Conservation (phyloP, 2,797 vertebrate genomes). For the Pseudotriccus pelzelni region DNA sequence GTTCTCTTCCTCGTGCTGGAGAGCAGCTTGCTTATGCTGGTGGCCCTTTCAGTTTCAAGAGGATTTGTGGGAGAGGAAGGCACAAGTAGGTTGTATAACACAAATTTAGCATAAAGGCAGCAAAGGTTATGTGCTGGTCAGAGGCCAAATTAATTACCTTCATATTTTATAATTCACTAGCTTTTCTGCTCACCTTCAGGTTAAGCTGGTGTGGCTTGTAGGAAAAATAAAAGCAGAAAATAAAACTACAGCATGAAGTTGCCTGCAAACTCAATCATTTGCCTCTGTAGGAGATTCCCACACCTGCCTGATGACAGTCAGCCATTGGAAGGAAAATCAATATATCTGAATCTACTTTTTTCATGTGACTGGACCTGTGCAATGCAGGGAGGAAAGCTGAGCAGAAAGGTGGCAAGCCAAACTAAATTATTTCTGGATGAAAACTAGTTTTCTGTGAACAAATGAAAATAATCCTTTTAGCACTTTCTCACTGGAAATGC, state of each 20-base stretch:
- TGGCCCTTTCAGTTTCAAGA: neutral
- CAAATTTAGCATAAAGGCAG: neutral
- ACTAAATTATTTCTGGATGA: neutral
- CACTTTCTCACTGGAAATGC: neutral
- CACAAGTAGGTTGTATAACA: neutral
- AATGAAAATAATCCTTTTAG: slow-evolving; percentile 7
- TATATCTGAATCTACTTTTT: neutral
- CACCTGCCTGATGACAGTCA: neutral
- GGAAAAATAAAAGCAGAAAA: neutral
- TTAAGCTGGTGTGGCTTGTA: neutral
- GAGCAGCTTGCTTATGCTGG: neutral
- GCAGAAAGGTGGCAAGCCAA: neutral
- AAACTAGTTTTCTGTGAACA: neutral
- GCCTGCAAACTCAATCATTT: neutral
- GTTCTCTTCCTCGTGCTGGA: neutral
- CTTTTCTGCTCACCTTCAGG: neutral
- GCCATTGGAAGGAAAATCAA: slow-evolving; percentile 16
- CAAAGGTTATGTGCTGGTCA: neutral
- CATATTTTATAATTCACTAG: neutral
- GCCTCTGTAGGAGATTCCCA: neutral
- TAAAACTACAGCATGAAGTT: neutral
- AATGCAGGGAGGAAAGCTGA: neutral
- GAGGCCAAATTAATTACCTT: neutral
- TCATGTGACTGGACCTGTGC: neutral
- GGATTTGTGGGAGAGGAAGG: neutral